Conservation (phyloP, 2,113 vertebrate species). For the Cryptotis parvus region DNA sequence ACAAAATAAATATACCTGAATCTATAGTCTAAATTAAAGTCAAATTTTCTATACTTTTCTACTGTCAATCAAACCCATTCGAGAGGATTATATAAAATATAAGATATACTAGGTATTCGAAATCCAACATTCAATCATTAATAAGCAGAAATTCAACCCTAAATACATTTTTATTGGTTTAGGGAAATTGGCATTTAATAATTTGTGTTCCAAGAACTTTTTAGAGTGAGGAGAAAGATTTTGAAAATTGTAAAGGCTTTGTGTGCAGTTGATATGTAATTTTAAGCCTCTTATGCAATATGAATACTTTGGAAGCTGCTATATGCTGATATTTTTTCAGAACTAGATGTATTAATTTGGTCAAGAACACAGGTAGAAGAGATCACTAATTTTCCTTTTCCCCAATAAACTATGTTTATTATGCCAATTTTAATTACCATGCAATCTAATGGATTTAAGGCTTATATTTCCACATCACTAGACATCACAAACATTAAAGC, state of each 20-base stretch:
- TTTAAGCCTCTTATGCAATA: conserved; percentile 66
- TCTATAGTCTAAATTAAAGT: conserved; percentile 65
- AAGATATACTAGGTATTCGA: conserved; percentile 44
- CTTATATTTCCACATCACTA: conserved; percentile 95
- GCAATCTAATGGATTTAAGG: conserved; percentile 96
- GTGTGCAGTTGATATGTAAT: conserved; percentile 61
- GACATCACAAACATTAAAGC: conserved; percentile 94
- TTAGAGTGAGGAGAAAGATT: conserved; percentile 58
- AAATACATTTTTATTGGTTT: conserved; percentile 46
- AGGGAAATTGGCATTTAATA: conserved; percentile 46
- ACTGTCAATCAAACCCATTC: conserved; percentile 54
- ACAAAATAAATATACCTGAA: conserved; percentile 75
- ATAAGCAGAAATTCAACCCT: conserved; percentile 64
- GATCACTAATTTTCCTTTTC: conserved; percentile 87
- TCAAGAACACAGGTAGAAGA: conserved; percentile 85
- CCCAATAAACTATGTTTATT: conserved; percentile 96
- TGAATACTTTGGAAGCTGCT: conserved; percentile 33
- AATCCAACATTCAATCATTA: conserved; percentile 61
- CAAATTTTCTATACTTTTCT: conserved; percentile 31
- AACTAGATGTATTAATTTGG: conserved; percentile 73
- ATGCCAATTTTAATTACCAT: conserved; percentile 94
- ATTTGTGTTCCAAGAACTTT: conserved; percentile 59
- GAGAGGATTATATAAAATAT: conserved; percentile 69
- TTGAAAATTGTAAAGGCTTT: conserved; percentile 52
- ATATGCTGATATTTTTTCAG: conserved; percentile 59